These are phyloP conservation scores for Melopsittacus undulatus DNA, from an alignment of 2,797 vertebrate genomes.

Conservation along the genomic window DNA sequence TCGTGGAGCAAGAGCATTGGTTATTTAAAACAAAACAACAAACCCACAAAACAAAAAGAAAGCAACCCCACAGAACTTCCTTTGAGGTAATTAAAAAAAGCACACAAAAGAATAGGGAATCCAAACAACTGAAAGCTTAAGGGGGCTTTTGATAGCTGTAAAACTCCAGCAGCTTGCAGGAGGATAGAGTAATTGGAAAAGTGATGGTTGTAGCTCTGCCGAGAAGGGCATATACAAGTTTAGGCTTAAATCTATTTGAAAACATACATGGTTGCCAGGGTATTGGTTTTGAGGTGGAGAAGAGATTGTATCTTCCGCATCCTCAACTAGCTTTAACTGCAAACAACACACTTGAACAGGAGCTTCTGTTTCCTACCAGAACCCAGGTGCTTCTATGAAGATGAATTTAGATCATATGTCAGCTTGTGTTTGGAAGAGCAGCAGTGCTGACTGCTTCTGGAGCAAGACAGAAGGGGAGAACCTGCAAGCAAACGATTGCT, in stretches of 20 bases:
- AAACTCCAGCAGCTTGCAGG: background rate
- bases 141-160: background rate
- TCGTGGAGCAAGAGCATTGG: background rate
- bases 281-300: background rate
- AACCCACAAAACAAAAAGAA: background rate
- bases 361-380: background rate
- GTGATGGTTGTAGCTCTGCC: background rate
- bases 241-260: background rate
- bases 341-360: background rate
- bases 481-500: rapidly evolving
- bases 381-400: background rate
- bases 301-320: background rate
- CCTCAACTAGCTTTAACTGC: background rate
- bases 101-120: background rate
- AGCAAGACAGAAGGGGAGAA: background rate
- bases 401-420: background rate
- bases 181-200: background rate
- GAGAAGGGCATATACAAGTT: background rate
- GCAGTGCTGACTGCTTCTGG: background rate
- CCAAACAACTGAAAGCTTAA: background rate
- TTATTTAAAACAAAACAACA: background rate
- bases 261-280: background rate
- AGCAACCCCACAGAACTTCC: background rate
- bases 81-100: background rate
- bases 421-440: background rate